Conservation (phyloP, 2,888 invertebrate species). For the Cabera pusaria region DNA sequence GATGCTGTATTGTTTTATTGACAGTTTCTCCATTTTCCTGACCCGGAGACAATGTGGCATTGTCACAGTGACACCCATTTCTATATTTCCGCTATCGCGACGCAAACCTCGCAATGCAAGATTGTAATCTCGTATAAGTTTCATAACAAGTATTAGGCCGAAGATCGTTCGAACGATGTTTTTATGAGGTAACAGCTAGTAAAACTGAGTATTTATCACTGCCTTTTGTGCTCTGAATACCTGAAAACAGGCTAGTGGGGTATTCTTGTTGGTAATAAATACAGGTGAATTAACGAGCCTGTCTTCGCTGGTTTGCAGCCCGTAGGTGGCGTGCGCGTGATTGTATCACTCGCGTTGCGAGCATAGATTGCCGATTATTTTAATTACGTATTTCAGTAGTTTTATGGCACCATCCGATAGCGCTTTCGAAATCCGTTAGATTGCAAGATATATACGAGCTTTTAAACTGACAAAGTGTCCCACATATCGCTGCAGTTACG, state of each 20-base stretch:
- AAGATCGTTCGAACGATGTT: conserved; percentile 6
- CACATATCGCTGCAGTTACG: conserved; percentile 13
- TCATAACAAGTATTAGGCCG: not conserved
- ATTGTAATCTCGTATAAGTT: not conserved
- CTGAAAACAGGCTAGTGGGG: conserved; percentile 35
- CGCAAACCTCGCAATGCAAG: conserved; percentile 1
- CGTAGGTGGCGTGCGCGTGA: conserved; percentile 21
- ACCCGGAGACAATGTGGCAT: conserved; percentile 21
- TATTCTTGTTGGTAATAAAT: conserved; percentile 30
- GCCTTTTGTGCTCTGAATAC: conserved; percentile 45
- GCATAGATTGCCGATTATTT: conserved; percentile 22
- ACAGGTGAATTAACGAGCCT: conserved; percentile 30
- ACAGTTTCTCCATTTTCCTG: conserved; percentile 27
- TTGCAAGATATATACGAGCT: conserved; percentile 9
- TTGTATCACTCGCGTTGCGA: conserved; percentile 15
- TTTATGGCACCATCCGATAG: conserved; percentile 7
- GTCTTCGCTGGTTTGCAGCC: conserved; percentile 14
- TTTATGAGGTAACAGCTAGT: conserved; percentile 34
- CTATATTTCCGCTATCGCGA: conserved; percentile 12
- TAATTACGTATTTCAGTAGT: conserved; percentile 22
- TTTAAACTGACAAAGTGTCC: conserved; percentile 14
- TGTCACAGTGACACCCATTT: conserved; percentile 22
- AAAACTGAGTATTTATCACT: conserved; percentile 15
- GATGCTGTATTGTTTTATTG: conserved; percentile 30
- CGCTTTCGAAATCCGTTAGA: conserved; percentile 8